Percentiles rank a stretch among this genome's conserved stretches.
These are phyloP conservation scores for Drosophila mauritiana DNA, from an alignment of 1,140 invertebrate genomes.

Conservation along the genomic window DNA sequence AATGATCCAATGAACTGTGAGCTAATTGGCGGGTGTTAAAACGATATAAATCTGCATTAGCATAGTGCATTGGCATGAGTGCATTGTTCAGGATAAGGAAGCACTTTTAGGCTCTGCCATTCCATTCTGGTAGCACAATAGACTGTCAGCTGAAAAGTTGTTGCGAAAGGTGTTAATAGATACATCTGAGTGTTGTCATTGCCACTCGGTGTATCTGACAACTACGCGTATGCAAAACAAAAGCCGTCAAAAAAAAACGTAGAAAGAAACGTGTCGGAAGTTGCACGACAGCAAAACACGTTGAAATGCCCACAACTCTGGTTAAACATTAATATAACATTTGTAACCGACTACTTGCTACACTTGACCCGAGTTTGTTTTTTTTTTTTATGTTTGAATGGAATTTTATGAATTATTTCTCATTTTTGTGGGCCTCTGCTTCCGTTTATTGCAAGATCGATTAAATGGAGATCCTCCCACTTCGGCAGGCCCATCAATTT, in stretches of 20 bases:
- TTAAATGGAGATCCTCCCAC: conserved; percentile 20
- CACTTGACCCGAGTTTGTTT: conserved; percentile 53
- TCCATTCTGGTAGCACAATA: conserved; percentile 12
- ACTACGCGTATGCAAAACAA: conserved; percentile 53
- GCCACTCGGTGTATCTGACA: conserved; percentile 8
- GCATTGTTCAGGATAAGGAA: conserved; percentile 14
- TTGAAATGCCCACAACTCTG: conserved; percentile 59
- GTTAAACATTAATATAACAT: conserved; percentile 62
- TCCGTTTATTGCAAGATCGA: conserved; percentile 69
- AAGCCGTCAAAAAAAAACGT: conserved; percentile 5
- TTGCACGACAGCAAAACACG: conserved; percentile 63
- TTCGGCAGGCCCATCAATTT: conserved; percentile 65
- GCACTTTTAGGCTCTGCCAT: conserved; percentile 8
- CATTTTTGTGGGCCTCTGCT: conserved; percentile 44
- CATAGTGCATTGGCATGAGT: conserved; percentile 36
- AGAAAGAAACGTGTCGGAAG: conserved; percentile 72
- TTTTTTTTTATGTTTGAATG: neutral
- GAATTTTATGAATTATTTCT: conserved; percentile 4
- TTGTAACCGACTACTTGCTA: conserved; percentile 52
- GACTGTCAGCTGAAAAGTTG: conserved; percentile 14
- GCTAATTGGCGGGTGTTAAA: conserved; percentile 60
- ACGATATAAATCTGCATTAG: conserved; percentile 45
- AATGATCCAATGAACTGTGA: conserved; percentile 22
- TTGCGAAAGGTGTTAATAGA: conserved; percentile 55
- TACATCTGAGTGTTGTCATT: conserved; percentile 43